phyloP scores from a whole-genome alignment of 2,113 vertebrate genomes.

The Lepus timidus region DNA sequence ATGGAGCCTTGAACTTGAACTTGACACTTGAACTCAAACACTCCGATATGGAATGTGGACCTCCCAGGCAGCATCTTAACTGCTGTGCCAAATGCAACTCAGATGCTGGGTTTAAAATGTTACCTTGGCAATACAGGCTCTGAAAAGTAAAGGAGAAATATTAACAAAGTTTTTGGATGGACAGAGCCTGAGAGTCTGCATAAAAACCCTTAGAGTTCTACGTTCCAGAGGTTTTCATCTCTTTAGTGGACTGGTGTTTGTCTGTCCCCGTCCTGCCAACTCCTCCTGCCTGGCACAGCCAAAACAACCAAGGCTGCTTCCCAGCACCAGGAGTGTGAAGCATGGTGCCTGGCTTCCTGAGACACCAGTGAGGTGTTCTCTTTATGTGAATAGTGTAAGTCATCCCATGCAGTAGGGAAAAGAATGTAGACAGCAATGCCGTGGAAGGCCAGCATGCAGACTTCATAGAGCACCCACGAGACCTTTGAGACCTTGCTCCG shows the following conservation, averaged over 20 bases:
- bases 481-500: neutral
- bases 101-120: neutral
- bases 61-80: no score
- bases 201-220: neutral
- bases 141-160: constrained; percentile 11
- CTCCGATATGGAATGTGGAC: no score
- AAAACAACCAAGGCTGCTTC: neutral
- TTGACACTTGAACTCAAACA: no score
- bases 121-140: neutral
- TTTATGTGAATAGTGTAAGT: neutral
- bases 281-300: neutral
- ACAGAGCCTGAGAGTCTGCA: neutral
- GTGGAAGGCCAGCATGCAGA: neutral
- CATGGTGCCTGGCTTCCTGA: neutral
- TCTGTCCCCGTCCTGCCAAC: neutral
- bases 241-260: neutral
- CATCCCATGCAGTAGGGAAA: neutral
- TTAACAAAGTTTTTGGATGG: neutral
- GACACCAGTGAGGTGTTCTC: neutral
- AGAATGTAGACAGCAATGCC: neutral
- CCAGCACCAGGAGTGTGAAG: neutral
- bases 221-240: neutral
- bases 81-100: no score
- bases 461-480: neutral
- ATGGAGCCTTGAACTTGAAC: no score